Conservation (phyloP, 37 sponge, comb jelly and placozoan genomes). For the Theonella swinhoei region DNA sequence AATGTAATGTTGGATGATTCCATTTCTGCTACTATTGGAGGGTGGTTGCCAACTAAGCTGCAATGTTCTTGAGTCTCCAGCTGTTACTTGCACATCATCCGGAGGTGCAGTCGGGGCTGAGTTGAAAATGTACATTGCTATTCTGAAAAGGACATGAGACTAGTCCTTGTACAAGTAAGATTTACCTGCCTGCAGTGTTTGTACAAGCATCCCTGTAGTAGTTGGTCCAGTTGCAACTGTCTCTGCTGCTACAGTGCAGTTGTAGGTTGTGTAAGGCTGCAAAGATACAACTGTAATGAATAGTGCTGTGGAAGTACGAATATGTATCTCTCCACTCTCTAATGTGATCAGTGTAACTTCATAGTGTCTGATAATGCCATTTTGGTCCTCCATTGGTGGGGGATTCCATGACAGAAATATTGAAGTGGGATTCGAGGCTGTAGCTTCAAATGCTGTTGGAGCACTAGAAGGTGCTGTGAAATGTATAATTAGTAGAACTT, state of each 20-base stretch:
- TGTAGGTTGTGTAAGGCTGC: constrained; percentile 27
- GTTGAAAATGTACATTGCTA: neutral
- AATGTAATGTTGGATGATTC: constrained; percentile 22
- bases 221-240: constrained; percentile 39
- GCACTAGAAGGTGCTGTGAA: neutral
- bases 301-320: neutral
- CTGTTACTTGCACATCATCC: neutral
- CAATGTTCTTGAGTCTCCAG: neutral
- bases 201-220: neutral
- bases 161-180: neutral
- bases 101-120: constrained; percentile 50
- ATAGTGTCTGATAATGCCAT: constrained; percentile 44
- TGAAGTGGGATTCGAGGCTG: neutral
- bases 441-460: neutral
- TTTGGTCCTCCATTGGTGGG: constrained; percentile 16
- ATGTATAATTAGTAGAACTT: neutral
- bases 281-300: constrained; percentile 17
- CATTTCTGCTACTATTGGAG: constrained; percentile 4
- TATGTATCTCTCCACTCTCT: constrained; percentile 1
- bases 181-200: neutral
- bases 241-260: constrained; percentile 24
- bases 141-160: no score
- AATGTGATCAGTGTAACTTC: constrained; percentile 5
- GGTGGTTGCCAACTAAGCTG: constrained; percentile 24
- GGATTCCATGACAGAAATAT: constrained; percentile 22